Conservation (phyloP, 2,888 invertebrate genomes). For the Stegana nigrithorax region DNA sequence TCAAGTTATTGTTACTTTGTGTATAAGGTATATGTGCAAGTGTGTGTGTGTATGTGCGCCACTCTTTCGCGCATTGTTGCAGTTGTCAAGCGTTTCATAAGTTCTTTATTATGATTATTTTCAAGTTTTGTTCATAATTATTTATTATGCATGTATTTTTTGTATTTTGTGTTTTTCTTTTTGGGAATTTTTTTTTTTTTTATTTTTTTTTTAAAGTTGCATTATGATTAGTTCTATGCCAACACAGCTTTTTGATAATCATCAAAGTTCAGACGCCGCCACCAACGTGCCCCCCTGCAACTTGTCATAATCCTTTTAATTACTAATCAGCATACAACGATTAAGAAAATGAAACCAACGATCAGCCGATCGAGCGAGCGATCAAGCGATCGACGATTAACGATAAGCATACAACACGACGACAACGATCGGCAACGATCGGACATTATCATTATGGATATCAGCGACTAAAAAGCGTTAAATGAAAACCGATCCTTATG, state of each 20-base stretch:
- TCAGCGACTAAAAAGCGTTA: conserved; percentile 36
- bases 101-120: background rate
- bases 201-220: too few species aligned
- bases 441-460: conserved; percentile 1
- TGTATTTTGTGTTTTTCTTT: background rate
- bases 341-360: background rate
- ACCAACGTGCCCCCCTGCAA: background rate
- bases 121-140: too few species aligned
- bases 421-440: too few species aligned
- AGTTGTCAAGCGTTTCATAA: background rate
- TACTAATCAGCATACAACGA: conserved; percentile 42
- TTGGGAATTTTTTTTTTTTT: background rate
- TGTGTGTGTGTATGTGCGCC: too few species aligned
- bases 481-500: conserved; percentile 52
- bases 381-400: too few species aligned
- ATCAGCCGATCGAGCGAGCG: too few species aligned
- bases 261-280: conserved; percentile 11
- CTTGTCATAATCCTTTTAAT: conserved; percentile 48
- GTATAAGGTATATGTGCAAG: too few species aligned
- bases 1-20: background rate
- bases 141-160: background rate
- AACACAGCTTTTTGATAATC: background rate
- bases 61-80: background rate
- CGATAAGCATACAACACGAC: too few species aligned
- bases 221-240: too few species aligned